A percentile compares a stretch with the other conserved stretches of the same genome.
Conservation (phyloP, 1,140 invertebrate species). For the Pseudomyrmex gracilis region DNA sequence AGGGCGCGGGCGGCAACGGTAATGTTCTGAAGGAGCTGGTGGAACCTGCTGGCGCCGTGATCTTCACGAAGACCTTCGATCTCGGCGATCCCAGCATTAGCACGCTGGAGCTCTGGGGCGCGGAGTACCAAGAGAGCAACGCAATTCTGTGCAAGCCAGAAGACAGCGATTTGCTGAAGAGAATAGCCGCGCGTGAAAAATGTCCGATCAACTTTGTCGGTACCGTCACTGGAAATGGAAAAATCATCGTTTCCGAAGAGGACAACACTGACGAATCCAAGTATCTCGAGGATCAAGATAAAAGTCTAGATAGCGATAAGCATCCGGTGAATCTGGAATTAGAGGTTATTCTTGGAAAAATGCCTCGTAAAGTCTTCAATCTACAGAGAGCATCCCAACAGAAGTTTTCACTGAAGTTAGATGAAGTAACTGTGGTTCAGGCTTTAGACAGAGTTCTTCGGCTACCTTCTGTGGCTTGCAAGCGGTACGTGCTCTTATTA, state of each 20-base stretch:
- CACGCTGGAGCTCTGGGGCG: slow-evolving; percentile 97
- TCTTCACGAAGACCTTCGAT: slow-evolving; percentile 95
- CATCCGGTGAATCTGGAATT: slow-evolving; percentile 95
- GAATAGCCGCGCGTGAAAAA: slow-evolving; percentile 94
- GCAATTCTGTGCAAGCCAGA: slow-evolving; percentile 92
- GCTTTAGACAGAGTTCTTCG: slow-evolving; percentile 93
- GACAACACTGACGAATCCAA: slow-evolving; percentile 80
- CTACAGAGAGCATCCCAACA: slow-evolving; percentile 80
- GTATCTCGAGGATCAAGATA: slow-evolving; percentile 76
- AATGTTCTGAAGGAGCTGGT: slow-evolving; percentile 99
- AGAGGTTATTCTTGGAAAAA: slow-evolving; percentile 95
- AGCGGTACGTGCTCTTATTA: slow-evolving; percentile 86
- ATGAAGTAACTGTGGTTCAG: slow-evolving; percentile 86
- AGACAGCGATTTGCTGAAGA: slow-evolving; percentile 88
- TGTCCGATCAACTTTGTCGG: slow-evolving; percentile 98
- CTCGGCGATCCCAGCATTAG: slow-evolving; percentile 97
- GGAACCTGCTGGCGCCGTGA: slow-evolving; percentile 96
- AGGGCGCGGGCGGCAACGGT: slow-evolving; percentile 98
- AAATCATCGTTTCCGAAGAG: slow-evolving; percentile 91
- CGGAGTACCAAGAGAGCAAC: slow-evolving; percentile 99
- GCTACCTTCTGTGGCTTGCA: slow-evolving; percentile 96
- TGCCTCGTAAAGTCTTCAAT: slow-evolving; percentile 92
- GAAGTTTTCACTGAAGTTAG: slow-evolving; percentile 85
- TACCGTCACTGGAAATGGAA: slow-evolving; percentile 94
- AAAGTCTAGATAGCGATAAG: slow-evolving; percentile 66